Evolutionary conservation across 1,140 invertebrate genomes (phyloP).

Genomic region (Leptonema lineaticorne): DNA sequence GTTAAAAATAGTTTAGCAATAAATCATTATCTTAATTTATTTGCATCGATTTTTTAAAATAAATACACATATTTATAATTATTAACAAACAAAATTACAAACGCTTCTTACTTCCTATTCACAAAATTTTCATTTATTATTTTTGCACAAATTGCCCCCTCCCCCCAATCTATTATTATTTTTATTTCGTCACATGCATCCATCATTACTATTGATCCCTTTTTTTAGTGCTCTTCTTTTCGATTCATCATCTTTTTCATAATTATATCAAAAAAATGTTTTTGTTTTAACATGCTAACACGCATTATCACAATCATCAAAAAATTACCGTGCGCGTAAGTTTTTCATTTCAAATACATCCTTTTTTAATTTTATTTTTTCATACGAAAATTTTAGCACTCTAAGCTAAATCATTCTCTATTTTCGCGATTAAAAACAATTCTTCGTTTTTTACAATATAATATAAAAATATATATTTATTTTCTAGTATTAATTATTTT

Average conservation of each 20-base stretch:
- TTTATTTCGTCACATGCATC: constrained; percentile 22
- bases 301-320: constrained; percentile 39
- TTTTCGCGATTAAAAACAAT: not conserved
- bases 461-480: not conserved
- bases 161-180: too few species aligned
- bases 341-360: constrained; percentile 30
- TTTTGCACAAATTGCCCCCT: too few species aligned
- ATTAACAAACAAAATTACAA: too few species aligned
- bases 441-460: not conserved
- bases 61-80: too few species aligned
- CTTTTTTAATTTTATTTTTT: constrained; percentile 16
- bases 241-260: too few species aligned
- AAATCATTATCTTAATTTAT: too few species aligned
- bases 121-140: too few species aligned
- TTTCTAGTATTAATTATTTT: too few species aligned
- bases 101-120: too few species aligned
- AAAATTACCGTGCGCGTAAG: constrained; percentile 38
- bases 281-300: constrained; percentile 43
- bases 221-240: constrained; percentile 36
- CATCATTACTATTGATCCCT: constrained; percentile 21
- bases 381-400: too few species aligned
- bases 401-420: not conserved
- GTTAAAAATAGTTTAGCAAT: too few species aligned
- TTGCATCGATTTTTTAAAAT: too few species aligned
- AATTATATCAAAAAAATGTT: constrained; percentile 40